phyloP scores from a whole-genome alignment of 2,113 vertebrate genomes.

The Sisor rabdophorus region DNA sequence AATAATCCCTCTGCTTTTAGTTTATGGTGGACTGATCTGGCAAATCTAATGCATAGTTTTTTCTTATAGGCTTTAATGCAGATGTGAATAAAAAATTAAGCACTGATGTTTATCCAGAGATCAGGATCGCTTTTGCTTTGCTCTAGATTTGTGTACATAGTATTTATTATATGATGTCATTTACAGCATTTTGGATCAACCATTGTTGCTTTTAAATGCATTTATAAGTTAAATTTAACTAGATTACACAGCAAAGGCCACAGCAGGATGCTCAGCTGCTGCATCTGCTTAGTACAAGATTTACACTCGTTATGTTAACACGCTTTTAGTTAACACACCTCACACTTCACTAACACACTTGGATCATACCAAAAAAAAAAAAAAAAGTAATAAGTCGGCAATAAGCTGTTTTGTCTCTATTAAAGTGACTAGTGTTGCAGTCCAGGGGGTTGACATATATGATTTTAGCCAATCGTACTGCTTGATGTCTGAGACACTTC shows the following conservation, averaged over 20 bases:
- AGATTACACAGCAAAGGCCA: not conserved
- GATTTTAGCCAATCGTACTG: conserved; percentile 24
- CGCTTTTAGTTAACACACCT: too few relatives aligned
- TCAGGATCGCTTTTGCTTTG: not conserved
- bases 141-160: not conserved
- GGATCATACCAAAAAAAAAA: too few relatives aligned
- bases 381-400: too few relatives aligned
- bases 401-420: not conserved
- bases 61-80: too few relatives aligned
- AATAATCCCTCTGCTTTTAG: too few relatives aligned
- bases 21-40: too few relatives aligned
- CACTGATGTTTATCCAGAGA: not conserved
- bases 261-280: not conserved
- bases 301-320: not conserved
- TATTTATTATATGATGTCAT: too few relatives aligned
- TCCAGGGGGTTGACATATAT: conserved; percentile 31
- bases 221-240: too few relatives aligned
- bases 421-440: not conserved
- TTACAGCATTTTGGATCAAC: too few relatives aligned
- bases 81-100: too few relatives aligned
- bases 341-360: too few relatives aligned
- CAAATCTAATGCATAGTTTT: conserved; percentile 6
- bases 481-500: not conserved
- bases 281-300: not conserved
- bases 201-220: too few relatives aligned